phyloP scores from a whole-genome alignment of 2,113 vertebrate genomes.

The Solea senegalensis region DNA sequence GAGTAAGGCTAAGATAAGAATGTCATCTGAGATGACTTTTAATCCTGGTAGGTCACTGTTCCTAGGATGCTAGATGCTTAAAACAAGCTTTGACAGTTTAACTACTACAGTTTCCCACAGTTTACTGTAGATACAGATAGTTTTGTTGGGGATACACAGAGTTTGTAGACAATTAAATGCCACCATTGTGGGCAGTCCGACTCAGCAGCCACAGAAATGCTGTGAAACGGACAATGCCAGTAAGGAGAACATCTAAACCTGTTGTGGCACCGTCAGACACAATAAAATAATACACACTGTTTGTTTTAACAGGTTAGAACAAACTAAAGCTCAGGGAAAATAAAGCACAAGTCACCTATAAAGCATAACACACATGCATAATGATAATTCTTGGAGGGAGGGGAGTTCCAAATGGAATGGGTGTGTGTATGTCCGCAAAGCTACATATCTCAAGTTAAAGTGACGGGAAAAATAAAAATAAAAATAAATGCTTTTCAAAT shows the following conservation, averaged over 20 bases:
- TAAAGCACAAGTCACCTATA: conserved; percentile 8
- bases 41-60: conserved; percentile 7
- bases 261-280: conserved; percentile 8
- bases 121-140: neutral
- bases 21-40: neutral
- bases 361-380: conserved; percentile 24
- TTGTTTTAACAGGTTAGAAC: conserved; percentile 12
- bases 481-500: conserved; percentile 36
- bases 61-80: conserved; percentile 16
- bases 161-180: neutral
- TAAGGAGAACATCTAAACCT: conserved; percentile 31
- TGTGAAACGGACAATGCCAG: conserved; percentile 17
- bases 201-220: neutral
- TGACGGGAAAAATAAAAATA: conserved; percentile 52
- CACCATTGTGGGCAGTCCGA: neutral
- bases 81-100: conserved; percentile 15
- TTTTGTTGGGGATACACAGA: neutral
- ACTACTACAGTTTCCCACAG: neutral
- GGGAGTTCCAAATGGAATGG: neutral
- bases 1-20: neutral
- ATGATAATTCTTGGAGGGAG: neutral
- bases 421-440: conserved; percentile 32
- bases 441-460: conserved; percentile 53
- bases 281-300: conserved; percentile 1
- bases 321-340: conserved; percentile 23